Conservation (phyloP, 2,797 vertebrate genomes). For the Knipowitschia caucasica region DNA sequence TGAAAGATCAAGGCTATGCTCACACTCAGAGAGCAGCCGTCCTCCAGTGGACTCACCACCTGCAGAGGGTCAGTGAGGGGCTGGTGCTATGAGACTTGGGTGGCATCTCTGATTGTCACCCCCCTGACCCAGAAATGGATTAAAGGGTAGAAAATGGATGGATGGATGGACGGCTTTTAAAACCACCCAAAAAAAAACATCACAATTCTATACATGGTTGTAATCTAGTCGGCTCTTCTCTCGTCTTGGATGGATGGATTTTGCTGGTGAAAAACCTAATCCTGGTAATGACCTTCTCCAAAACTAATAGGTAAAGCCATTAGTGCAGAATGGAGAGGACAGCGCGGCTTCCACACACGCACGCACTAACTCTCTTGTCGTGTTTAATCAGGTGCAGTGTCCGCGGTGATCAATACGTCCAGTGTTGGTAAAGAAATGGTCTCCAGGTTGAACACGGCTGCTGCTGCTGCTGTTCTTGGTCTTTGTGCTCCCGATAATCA, state of each 20-base stretch:
- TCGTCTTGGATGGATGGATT: background rate
- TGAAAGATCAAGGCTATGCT: too few species aligned
- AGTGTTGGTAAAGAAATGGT: conserved; percentile 35
- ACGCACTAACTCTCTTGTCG: conserved; percentile 53
- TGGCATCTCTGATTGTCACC: too few species aligned
- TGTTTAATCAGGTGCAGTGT: conserved; percentile 58
- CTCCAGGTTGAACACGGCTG: conserved; percentile 17
- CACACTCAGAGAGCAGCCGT: too few species aligned
- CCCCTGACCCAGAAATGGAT: too few species aligned
- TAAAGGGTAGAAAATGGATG: too few species aligned
- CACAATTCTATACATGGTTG: too few species aligned
- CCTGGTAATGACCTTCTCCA: conserved; percentile 48
- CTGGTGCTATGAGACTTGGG: too few species aligned
- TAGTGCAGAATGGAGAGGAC: conserved; percentile 22
- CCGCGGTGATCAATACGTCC: conserved; percentile 40
- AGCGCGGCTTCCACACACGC: conserved; percentile 35
- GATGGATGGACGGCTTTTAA: too few species aligned
- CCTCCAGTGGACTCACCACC: too few species aligned
- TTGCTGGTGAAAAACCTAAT: conserved; percentile 15
- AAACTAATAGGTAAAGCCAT: conserved; percentile 48
- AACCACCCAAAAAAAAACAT: too few species aligned
- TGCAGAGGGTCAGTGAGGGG: too few species aligned
- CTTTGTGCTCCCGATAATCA: too few species aligned
- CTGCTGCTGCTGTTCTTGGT: background rate
- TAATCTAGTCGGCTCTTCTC: background rate